Conservation (phyloP, 2,113 vertebrate genomes). For the Melanerpes formicivorus region DNA sequence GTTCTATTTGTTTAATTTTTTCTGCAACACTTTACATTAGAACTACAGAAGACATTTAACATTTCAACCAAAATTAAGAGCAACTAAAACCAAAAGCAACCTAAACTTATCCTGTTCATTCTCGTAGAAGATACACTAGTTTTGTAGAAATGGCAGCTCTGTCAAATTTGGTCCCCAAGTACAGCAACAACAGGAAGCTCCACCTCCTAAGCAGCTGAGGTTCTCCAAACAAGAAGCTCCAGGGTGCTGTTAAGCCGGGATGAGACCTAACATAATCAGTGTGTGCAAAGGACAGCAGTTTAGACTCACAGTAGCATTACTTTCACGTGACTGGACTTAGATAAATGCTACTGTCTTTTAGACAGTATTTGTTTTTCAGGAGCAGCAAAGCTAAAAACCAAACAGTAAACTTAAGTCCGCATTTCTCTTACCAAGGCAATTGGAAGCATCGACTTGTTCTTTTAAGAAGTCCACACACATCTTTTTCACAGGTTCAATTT, state of each 20-base stretch:
- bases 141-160: background rate
- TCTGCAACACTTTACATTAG: background rate
- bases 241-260: background rate
- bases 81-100: background rate
- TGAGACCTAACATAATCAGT: background rate
- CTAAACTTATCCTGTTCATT: background rate
- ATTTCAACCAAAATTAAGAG: background rate
- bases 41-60: background rate
- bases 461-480: constrained; percentile 98
- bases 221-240: background rate
- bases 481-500: constrained; percentile 98
- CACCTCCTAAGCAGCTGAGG: background rate
- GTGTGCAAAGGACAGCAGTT: background rate
- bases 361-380: background rate
- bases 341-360: background rate
- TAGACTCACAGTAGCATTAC: background rate
- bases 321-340: background rate
- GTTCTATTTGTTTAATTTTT: background rate
- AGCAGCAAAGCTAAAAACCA: background rate
- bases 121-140: background rate
- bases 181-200: background rate
- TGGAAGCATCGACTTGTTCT: constrained; percentile 96
- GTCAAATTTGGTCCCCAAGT: background rate
- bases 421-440: constrained; percentile 89
- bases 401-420: background rate